A percentile compares a stretch with the other conserved stretches of the same genome.
These are phyloP conservation scores for Leucoraja erinaceus DNA, from an alignment of 2,113 vertebrate species.

Conservation along the genomic window DNA sequence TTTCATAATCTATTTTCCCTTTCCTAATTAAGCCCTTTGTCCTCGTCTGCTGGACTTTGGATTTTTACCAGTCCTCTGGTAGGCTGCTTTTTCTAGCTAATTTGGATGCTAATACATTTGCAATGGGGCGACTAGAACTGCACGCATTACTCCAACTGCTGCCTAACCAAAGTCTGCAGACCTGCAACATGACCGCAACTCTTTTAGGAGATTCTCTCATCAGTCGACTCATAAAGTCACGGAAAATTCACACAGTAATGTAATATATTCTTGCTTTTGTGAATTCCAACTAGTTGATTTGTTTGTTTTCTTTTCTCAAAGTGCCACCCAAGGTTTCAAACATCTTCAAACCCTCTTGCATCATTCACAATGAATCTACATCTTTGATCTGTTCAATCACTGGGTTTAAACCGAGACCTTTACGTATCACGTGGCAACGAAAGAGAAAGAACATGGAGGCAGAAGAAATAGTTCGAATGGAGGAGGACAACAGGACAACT, in stretches of 20 bases:
- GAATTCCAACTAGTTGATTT: neutral
- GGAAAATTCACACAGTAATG: neutral
- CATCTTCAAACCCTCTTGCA: slow-evolving; percentile 15
- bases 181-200: too few species aligned
- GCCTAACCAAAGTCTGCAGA: too few species aligned
- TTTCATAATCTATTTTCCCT: too few species aligned
- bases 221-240: neutral
- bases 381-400: slow-evolving; percentile 39
- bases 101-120: too few species aligned
- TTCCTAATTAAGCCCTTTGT: too few species aligned
- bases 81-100: too few species aligned
- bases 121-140: too few species aligned
- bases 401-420: slow-evolving; percentile 41
- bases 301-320: neutral
- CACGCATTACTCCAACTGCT: too few species aligned
- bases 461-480: slow-evolving; percentile 27
- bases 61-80: too few species aligned
- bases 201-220: too few species aligned
- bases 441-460: neutral
- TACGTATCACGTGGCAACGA: slow-evolving; percentile 40
- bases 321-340: slow-evolving; percentile 35
- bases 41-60: too few species aligned
- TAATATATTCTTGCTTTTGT: neutral
- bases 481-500: neutral
- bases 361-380: slow-evolving; percentile 25